Evolutionary conservation across 2,888 invertebrate species (phyloP), one percentile per base, ranked within the genome.

Genomic region (Hirudinaria manillensis): DNA sequence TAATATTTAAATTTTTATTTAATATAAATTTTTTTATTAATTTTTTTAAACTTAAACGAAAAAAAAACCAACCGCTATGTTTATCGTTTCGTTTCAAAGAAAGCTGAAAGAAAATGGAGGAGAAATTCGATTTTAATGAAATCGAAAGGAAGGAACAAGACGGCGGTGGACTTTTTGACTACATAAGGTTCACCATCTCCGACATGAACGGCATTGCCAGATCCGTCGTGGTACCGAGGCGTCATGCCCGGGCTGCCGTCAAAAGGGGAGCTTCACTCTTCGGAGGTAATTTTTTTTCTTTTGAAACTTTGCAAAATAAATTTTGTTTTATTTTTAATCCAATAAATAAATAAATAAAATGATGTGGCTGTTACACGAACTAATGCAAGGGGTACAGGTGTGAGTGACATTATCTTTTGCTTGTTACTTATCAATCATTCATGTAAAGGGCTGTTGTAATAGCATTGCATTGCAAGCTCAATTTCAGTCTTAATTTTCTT

Each of bases 141-240:
- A 24, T 61, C 29, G 7, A 21, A 1, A 2, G 29, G 6, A 61
- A 27, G n/a, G 61, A 61, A 61, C 3, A 61, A 10, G 29, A 61
- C 1, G 29, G 29, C 1, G 53, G 27, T 7, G 6, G 27, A 19
- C 32, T 67, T n/a, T 76, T 76, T 32, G 78, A 78, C 68, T 78
- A 77, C 68, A 61, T 77, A 19, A 65, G 77, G 1, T 75, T 77
- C 29, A 76, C 76, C 0, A 45, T 76, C 36, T 19, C 71, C 1
- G 78, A 78, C 24, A 36, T 78, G 32, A 71, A 77, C 70, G 76
- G 78, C 13, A 67, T 78, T 29, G 36, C 61, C 4, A 55, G 77
- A 21, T 45, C 70, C 1, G 70, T 65, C n/a, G 65, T 66, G 13
- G 75, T 78, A 29, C 76, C 78, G 6, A 32, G 56, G 53, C 45